These are phyloP conservation scores for Linurgus olivaceus DNA, from an alignment of 2,797 vertebrate genomes.

Conservation along the genomic window DNA sequence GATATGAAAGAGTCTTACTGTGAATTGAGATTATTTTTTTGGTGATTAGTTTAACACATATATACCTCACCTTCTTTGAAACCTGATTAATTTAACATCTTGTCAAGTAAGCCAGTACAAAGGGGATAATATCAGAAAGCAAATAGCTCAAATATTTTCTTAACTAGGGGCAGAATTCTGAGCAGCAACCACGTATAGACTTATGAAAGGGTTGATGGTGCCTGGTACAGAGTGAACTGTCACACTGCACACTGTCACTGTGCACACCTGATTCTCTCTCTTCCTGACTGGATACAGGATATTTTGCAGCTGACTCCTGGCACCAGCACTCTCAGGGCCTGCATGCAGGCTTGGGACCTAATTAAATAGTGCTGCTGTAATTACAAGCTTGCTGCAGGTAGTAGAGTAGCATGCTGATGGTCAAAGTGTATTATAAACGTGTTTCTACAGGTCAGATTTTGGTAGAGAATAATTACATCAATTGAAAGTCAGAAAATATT, in stretches of 20 bases:
- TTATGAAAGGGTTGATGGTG: fast-evolving
- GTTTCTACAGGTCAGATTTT: not conserved
- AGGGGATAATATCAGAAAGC: not conserved
- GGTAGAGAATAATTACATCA: not conserved
- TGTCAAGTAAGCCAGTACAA: not conserved
- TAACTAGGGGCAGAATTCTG: not conserved
- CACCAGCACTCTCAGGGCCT: not conserved
- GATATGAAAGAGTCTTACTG: not conserved
- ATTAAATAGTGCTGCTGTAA: not conserved
- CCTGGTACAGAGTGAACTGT: not conserved
- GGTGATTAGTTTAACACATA: not conserved
- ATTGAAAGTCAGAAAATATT: not conserved
- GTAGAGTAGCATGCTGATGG: not conserved
- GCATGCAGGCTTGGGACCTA: not conserved
- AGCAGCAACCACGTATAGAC: fast-evolving
- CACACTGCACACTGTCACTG: not conserved
- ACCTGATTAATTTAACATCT: not conserved
- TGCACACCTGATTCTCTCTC: not conserved
- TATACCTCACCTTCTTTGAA: not conserved
- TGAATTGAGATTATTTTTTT: not conserved
- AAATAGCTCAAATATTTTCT: not conserved
- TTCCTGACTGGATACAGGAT: not conserved
- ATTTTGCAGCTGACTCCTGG: not conserved
- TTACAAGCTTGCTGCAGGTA: not conserved
- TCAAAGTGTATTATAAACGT: not conserved